A percentile compares a stretch with the other conserved stretches of the same genome.
These are phyloP conservation scores for Eupleurogrammus muticus DNA, from an alignment of 2,797 vertebrate species.

Conservation along the genomic window DNA sequence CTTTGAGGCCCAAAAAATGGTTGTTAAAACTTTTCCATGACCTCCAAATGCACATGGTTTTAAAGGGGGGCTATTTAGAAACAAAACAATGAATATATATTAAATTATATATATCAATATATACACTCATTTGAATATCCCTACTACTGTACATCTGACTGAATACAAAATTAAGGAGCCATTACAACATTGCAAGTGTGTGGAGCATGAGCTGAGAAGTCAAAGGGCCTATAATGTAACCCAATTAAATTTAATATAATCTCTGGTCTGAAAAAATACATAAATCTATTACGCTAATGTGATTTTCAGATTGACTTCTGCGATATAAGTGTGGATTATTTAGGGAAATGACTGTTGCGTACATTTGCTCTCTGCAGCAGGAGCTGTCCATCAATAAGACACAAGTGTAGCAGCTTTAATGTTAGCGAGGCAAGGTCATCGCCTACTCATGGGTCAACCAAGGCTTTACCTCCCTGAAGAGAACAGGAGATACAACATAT, in stretches of 20 bases:
- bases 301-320: conserved; percentile 13
- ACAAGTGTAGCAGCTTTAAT: conserved; percentile 9
- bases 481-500: conserved; percentile 17
- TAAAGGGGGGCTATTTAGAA: neutral
- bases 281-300: neutral
- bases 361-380: conserved; percentile 1
- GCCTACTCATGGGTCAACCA: conserved; percentile 10
- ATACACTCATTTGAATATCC: neutral
- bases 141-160: neutral
- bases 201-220: neutral
- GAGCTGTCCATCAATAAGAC: neutral
- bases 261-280: neutral
- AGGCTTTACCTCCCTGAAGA: conserved; percentile 12
- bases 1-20: conserved; percentile 32
- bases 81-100: conserved; percentile 10
- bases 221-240: neutral
- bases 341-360: neutral
- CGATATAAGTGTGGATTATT: neutral
- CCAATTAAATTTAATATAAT: neutral
- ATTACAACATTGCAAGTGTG: conserved; percentile 2
- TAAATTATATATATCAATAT: neutral
- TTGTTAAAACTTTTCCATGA: conserved; percentile 27
- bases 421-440: conserved; percentile 18
- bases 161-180: neutral
- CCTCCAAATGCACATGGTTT: conserved; percentile 4